Percentiles rank a stretch among this genome's conserved stretches.
These are phyloP conservation scores for Trematocara nigrifrons DNA, from an alignment of 2,113 vertebrate species.

Conservation along the genomic window DNA sequence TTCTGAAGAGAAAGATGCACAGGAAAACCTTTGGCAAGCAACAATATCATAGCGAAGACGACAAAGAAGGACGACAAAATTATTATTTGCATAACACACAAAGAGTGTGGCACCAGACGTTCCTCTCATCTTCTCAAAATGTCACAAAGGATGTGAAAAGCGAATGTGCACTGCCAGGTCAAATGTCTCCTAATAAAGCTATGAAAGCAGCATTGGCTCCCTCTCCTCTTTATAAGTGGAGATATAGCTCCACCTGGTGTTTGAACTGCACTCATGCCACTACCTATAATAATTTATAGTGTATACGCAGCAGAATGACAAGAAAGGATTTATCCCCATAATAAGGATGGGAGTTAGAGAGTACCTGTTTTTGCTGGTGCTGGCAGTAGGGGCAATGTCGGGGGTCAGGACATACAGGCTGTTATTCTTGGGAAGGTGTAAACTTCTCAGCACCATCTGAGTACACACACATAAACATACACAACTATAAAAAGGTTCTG, in stretches of 20 bases:
- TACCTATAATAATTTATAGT: neutral
- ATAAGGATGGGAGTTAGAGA: neutral
- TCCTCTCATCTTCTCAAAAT: conserved; percentile 47
- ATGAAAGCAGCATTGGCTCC: neutral
- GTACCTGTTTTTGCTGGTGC: conserved; percentile 91
- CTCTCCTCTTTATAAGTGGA: neutral
- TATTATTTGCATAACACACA: conserved; percentile 40
- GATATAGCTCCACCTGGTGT: conserved; percentile 54
- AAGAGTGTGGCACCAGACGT: neutral
- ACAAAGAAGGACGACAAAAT: conserved; percentile 13
- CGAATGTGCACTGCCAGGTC: conserved; percentile 14
- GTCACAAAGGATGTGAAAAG: conserved; percentile 49
- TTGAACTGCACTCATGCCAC: neutral
- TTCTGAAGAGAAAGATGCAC: neutral
- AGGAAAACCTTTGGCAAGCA: neutral
- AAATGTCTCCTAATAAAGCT: conserved; percentile 32
- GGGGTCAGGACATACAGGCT: conserved; percentile 97
- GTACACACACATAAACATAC: neutral
- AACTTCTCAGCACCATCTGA: conserved; percentile 90
- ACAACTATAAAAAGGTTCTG: neutral
- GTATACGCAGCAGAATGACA: neutral
- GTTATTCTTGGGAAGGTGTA: conserved; percentile 99
- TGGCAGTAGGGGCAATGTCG: conserved; percentile 87
- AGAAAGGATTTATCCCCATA: neutral
- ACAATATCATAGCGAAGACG: conserved; percentile 2